Evolutionary conservation across 2,113 vertebrate species (phyloP), one percentile per base, ranked within the genome.

Genomic region (Anoplopoma fimbria): DNA sequence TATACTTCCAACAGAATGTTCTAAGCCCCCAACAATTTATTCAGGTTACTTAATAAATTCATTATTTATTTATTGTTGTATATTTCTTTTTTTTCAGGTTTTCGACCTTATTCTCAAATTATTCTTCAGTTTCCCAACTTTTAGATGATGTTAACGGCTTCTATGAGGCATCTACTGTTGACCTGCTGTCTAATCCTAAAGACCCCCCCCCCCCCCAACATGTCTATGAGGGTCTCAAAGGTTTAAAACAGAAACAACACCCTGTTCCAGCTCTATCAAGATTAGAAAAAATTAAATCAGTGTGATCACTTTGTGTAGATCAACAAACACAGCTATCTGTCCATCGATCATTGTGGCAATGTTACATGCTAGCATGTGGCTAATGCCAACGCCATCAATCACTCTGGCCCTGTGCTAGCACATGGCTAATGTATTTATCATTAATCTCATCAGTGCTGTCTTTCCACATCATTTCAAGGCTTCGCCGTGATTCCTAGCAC

Each of bases 401-500:
- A 76, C 76, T 6, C 53, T 51, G 36, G 71, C 49, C 36, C 77
- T 74, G 60, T 53, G 64, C 69, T 79, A 84, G 75, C 78, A 77
- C 76, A 74, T 77, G 76, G 67, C 9, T 79, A 85, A 92, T 91
- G 87, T 86, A 86, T 91, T 93, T 89, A 89, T 90, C 89, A 91
- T 94, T 91, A 91, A 92, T 93, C 83, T 93, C 89, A 92, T 91
- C 91, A 90, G 82, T 69, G 60, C 78, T 90, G 84, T 88, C 87
- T 94, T 94, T 93, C 91, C 92, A 93, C 93, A 93, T 90, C 88
- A 92, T 92, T 93, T 92, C 89, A 86, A 88, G 74, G 84, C 90
- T 84, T 72, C 31, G 63, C 83, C 78, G 84, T 80, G 88, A 91
- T 88, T 93, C 87, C 89, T 87, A 86, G 81, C 77, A 88, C 92